These are phyloP conservation scores for Herpetotheres cachinnans DNA, from an alignment of 2,113 vertebrate species.

Conservation along the genomic window DNA sequence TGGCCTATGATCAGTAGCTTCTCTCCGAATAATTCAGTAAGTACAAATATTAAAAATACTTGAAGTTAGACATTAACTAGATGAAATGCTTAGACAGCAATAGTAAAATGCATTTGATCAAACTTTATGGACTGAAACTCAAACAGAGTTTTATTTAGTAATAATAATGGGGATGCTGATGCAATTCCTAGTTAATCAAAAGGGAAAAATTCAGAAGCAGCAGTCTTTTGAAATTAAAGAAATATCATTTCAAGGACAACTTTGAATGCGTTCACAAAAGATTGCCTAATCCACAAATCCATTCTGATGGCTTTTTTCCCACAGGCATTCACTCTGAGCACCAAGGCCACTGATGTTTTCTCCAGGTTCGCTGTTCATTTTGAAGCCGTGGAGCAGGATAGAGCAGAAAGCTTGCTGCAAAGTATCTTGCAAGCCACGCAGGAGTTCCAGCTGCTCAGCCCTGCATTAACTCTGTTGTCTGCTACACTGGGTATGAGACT, in stretches of 20 bases:
- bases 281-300: background rate
- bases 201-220: background rate
- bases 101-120: conserved; percentile 52
- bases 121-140: conserved; percentile 64
- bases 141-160: conserved; percentile 60
- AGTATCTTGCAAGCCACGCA: background rate
- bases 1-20: conserved; percentile 49
- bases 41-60: conserved; percentile 69
- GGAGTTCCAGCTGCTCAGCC: background rate
- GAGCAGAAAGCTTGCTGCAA: background rate
- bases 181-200: conserved; percentile 35
- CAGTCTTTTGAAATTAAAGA: conserved; percentile 13
- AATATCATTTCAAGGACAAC: background rate
- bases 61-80: conserved; percentile 62
- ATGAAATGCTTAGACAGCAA: conserved; percentile 63
- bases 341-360: background rate
- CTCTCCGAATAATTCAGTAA: conserved; percentile 56
- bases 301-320: background rate
- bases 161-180: conserved; percentile 44
- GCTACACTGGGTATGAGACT: background rate
- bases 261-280: background rate
- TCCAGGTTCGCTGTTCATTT: background rate
- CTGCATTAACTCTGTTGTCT: background rate
- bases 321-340: background rate
- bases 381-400: background rate